These are phyloP conservation scores for Entomobrya multifasciata DNA, from an alignment of 2,888 invertebrate species.

Conservation along the genomic window DNA sequence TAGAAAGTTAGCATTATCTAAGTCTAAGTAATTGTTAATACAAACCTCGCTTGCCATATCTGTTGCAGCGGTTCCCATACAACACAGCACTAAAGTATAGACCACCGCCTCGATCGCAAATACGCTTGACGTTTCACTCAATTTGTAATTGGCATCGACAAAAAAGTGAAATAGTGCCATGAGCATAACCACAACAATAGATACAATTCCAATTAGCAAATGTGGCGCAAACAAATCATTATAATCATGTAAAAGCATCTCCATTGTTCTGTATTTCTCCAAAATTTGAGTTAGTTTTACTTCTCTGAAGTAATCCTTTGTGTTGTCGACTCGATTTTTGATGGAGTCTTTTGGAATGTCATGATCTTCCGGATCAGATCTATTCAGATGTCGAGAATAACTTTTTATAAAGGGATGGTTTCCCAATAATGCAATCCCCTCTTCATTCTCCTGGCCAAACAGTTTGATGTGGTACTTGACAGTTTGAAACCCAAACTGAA, in stretches of 20 bases:
- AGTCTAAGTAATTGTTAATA: not conserved
- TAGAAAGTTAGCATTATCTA: not conserved
- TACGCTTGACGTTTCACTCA: not conserved
- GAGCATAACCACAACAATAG: slow-evolving; percentile 40
- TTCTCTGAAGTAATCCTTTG: slow-evolving; percentile 27
- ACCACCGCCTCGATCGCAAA: slow-evolving; percentile 57
- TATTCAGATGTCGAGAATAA: no score
- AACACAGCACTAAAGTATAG: slow-evolving; percentile 41
- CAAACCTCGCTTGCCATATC: slow-evolving; percentile 58
- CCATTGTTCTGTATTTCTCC: slow-evolving; percentile 56
- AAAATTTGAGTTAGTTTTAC: slow-evolving; percentile 45
- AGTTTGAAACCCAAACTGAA: slow-evolving; percentile 47
- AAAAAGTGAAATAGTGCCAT: slow-evolving; percentile 65
- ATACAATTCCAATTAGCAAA: slow-evolving; percentile 53
- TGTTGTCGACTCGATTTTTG: not conserved
- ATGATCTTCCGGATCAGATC: not conserved
- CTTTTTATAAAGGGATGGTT: not conserved
- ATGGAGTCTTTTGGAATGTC: not conserved
- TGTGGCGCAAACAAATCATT: slow-evolving; percentile 58
- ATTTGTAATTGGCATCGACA: slow-evolving; percentile 32
- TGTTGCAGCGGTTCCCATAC: slow-evolving; percentile 37
- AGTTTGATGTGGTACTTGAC: slow-evolving; percentile 28
- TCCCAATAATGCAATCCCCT: not conserved
- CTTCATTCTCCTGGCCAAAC: slow-evolving; percentile 23
- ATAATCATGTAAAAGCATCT: slow-evolving; percentile 37